Percentiles rank a stretch among this genome's conserved stretches.
Evolutionary conservation across 2,888 invertebrate genomes (phyloP).

Genomic region (Athripsodes cinereus): DNA sequence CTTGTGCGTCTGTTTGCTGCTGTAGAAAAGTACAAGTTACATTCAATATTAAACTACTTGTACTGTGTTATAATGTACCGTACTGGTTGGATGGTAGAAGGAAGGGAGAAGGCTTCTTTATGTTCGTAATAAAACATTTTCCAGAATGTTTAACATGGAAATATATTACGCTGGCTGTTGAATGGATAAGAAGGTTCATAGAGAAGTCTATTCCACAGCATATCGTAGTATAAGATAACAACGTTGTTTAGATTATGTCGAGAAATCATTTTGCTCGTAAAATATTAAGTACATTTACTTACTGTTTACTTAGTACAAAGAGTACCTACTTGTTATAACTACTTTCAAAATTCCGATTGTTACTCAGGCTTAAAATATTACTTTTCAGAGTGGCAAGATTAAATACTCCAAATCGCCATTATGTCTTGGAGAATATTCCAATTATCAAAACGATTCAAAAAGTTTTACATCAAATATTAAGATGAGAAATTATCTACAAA

Average conservation of each 20-base stretch:
- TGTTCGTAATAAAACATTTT: conserved; percentile 13
- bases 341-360: not conserved
- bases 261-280: too few species aligned
- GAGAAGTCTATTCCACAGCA: too few species aligned
- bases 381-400: not conserved
- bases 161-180: not conserved
- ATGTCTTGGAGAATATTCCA: not conserved
- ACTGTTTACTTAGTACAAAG: too few species aligned
- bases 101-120: conserved; percentile 7
- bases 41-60: conserved; percentile 27
- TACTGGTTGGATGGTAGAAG: too few species aligned
- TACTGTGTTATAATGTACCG: too few species aligned
- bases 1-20: conserved; percentile 22
- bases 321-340: too few species aligned
- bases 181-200: not conserved
- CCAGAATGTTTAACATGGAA: conserved; percentile 5
- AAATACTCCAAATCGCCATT: not conserved
- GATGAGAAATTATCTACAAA: not conserved
- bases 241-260: too few species aligned
- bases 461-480: conserved; percentile 6
- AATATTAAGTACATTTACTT: too few species aligned
- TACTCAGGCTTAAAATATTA: not conserved
- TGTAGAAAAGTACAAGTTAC: conserved; percentile 22
- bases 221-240: too few species aligned
- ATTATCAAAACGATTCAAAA: conserved; percentile 5